Conservation (phyloP, 2,113 vertebrate species). For the Equus quagga region DNA sequence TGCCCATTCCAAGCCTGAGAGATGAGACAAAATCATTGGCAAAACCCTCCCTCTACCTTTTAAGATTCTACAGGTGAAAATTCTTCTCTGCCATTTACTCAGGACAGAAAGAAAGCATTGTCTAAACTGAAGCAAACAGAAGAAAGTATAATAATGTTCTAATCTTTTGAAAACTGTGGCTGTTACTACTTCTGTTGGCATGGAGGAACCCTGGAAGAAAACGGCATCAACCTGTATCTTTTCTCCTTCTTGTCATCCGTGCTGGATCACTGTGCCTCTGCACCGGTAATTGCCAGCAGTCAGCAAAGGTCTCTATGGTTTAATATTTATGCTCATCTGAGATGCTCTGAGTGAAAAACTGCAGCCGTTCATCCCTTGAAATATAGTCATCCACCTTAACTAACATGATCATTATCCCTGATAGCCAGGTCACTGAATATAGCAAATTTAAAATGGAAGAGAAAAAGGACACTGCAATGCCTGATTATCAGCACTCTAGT, state of each 20-base stretch:
- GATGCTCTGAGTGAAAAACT: neutral
- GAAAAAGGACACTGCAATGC: neutral
- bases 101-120: neutral
- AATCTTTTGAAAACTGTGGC: neutral
- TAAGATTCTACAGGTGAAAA: neutral
- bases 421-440: neutral
- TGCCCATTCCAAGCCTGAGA: neutral
- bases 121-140: neutral
- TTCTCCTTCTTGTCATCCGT: neutral
- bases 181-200: neutral
- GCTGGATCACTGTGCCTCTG: neutral
- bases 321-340: neutral
- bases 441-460: conserved; percentile 55
- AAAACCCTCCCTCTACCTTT: neutral
- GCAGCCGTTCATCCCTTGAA: conserved; percentile 6
- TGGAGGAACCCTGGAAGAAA: neutral
- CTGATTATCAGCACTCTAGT: neutral
- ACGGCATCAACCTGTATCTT: too few relatives aligned
- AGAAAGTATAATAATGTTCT: neutral
- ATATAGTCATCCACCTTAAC: conserved; percentile 49
- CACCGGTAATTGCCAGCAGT: neutral
- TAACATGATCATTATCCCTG: conserved; percentile 7
- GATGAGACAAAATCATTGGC: neutral
- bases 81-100: neutral
- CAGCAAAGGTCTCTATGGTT: neutral